Base-by-base conservation (phyloP, 1,140 invertebrate genomes). In the Cyclargus thomasi region DNA sequence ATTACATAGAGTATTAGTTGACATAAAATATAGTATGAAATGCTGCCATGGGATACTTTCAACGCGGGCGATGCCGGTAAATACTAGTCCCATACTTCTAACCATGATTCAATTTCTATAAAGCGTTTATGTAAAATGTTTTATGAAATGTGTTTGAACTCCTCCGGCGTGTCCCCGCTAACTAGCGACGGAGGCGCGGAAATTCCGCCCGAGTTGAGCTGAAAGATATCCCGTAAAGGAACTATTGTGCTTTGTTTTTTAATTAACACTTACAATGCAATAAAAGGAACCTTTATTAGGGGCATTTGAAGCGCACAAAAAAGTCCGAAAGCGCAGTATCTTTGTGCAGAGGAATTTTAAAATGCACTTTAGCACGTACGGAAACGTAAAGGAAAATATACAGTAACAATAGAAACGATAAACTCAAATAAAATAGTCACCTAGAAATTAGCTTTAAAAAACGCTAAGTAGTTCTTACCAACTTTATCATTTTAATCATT, bases 211-310 rank as follows among this genome's bases (percentile, higher is more conserved):
- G 53, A 18, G 18, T 55, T 47, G 39, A 20, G 18, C 55, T 59
- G 55, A 20, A 59, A 59, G 55, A 59, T 59, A 59, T 59, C 17
- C 55, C 18, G 55, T 59, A 59, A 59, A 21, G 55, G 55, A 59
- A 59, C 55, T 21, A 21, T 22, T 18, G 55, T 21, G 55, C 20
- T 59, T 59, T 59, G 55, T 59, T 20, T 59, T 59, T 59, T 59
- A 59, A 59, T 59, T 59, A 59, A 59, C 55, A 59, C 55, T 59
- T 59, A 20, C 16, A 21, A 18, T 21, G 55, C 55, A 21, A 18
- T 55, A 59, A 47, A 59, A 59, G 55, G 55, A 59, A 17, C 18
- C 17, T 59, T 21, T 20, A 20, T 59, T 59, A 5, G 55, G 10
- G 17, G 55, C 20, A 18, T 18, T 59, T 59, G 10, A 59, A 20